Evolutionary conservation across 2,113 vertebrate genomes (phyloP).

Genomic region (Mus spicilegus): DNA sequence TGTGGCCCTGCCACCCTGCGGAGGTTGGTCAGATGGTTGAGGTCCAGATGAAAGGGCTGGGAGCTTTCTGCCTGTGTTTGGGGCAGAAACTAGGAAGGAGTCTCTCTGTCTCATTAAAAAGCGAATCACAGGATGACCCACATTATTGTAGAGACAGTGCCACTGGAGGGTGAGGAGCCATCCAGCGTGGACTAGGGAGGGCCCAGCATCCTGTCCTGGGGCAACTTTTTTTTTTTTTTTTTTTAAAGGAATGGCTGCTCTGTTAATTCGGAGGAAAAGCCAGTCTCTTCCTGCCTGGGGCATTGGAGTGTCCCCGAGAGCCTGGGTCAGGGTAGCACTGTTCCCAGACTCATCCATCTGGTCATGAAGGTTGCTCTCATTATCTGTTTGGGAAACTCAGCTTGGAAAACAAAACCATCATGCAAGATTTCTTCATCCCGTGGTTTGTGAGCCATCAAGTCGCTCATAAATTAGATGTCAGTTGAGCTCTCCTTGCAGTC

Average conservation of each 20-base stretch:
- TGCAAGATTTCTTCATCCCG: conserved; percentile 56
- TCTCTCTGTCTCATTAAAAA: background rate
- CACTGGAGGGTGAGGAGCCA: background rate
- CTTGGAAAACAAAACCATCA: conserved; percentile 57
- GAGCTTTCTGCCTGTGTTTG: background rate
- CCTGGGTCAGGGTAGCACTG: background rate
- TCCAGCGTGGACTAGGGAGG: background rate
- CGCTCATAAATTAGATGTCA: background rate
- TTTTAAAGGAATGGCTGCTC: background rate
- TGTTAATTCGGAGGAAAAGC: background rate
- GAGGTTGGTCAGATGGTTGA: too few species aligned
- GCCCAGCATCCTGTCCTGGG: too few species aligned
- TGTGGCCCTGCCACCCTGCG: too few species aligned
- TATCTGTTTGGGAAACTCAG: background rate
- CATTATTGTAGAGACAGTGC: background rate
- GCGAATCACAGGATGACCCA: background rate
- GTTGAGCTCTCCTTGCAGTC: conserved; percentile 41
- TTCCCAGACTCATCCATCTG: background rate
- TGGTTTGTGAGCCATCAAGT: background rate
- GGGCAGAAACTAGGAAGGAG: background rate
- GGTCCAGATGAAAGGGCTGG: too few species aligned
- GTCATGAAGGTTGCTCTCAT: conserved; percentile 14
- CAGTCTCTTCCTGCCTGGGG: background rate
- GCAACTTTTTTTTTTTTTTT: background rate
- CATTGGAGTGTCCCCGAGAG: background rate